Conservation (phyloP, 2,888 invertebrate species). For the Microctonus brassicae region DNA sequence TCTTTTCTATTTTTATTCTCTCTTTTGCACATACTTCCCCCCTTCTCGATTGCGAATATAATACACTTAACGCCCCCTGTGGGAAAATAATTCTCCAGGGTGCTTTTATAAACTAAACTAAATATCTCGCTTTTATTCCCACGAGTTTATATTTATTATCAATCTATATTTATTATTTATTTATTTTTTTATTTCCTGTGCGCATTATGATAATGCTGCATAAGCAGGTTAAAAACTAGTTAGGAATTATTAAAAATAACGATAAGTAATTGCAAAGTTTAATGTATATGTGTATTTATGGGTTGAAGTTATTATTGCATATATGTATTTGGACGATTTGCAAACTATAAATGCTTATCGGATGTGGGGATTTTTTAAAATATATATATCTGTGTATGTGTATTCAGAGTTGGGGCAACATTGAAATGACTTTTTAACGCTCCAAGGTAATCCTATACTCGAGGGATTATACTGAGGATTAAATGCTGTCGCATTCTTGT, state of each 20-base stretch:
- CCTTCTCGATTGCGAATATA: neutral
- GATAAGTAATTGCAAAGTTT: too few relatives aligned
- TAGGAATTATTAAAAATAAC: neutral
- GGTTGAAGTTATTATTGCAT: too few relatives aligned
- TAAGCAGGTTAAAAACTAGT: neutral
- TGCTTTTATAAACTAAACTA: slow-evolving; percentile 3
- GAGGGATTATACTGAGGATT: slow-evolving; percentile 42
- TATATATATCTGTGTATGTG: neutral
- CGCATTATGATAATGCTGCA: too few relatives aligned
- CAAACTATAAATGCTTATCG: too few relatives aligned
- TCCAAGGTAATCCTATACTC: slow-evolving; percentile 40
- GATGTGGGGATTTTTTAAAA: too few relatives aligned
- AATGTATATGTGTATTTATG: too few relatives aligned
- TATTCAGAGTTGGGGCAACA: slow-evolving; percentile 31
- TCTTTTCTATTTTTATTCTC: neutral
- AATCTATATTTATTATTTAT: neutral
- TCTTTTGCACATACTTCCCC: neutral
- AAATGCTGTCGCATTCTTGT: slow-evolving; percentile 45
- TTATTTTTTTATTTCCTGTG: neutral
- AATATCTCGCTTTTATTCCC: slow-evolving; percentile 14
- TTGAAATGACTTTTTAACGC: slow-evolving; percentile 45
- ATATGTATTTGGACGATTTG: too few relatives aligned
- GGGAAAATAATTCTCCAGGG: slow-evolving; percentile 10
- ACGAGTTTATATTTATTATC: slow-evolving; percentile 8
- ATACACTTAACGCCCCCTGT: neutral